Conservation (phyloP, 2,113 vertebrate species). For the Cyanoliseus patagonus region DNA sequence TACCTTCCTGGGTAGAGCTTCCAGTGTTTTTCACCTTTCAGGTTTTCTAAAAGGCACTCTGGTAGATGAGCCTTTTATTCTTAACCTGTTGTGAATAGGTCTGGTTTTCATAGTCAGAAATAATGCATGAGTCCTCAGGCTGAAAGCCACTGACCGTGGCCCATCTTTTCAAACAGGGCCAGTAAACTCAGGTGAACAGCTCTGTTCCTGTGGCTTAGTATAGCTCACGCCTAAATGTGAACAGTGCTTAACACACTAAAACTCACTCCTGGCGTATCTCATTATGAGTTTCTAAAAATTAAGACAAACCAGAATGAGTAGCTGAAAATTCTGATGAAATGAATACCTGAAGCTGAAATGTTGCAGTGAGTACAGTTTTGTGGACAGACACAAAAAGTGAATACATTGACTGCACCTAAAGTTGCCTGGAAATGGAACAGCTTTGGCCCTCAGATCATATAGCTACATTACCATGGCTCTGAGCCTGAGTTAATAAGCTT, state of each 20-base stretch:
- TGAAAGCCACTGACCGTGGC: background rate
- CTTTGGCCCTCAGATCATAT: background rate
- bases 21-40: background rate
- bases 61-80: background rate
- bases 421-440: background rate
- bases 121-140: background rate
- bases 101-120: background rate
- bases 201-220: background rate
- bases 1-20: background rate
- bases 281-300: background rate
- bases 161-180: background rate
- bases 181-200: background rate
- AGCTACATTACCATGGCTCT: background rate
- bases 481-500: background rate
- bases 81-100: background rate
- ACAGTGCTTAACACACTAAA: background rate
- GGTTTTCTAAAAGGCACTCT: background rate
- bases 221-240: background rate
- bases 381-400: background rate
- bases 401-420: background rate
- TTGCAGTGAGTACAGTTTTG: background rate
- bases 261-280: background rate
- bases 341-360: background rate
- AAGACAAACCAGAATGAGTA: background rate
- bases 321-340: background rate